Evolutionary conservation across 2,113 vertebrate species (phyloP), one percentile per base, ranked within the genome.

Genomic region (Felis chaus): DNA sequence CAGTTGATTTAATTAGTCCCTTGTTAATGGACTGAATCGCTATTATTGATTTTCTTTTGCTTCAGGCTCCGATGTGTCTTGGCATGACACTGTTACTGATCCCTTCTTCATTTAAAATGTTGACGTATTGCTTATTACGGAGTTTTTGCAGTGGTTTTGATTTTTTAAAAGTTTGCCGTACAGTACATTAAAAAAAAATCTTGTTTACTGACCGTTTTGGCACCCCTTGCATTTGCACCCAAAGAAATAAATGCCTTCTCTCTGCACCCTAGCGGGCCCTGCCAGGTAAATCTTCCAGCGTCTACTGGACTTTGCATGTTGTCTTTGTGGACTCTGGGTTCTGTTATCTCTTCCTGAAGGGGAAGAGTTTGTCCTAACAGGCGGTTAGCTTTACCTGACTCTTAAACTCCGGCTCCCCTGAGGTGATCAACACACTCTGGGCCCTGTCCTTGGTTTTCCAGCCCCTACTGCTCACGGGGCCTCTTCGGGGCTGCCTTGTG

Each of bases 241-340:
- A 39, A 39, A 39, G 39, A 63, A 81, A 92, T 21, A 80, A 45
- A 16, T 39, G 48, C 48, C 55, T 79, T 53, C 41, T 85, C 7
- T 63, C 29, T 7, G 45, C 1, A 2, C 41, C 6, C 4, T 48
- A n/a, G 19, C 29, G 16, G 12, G 14, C 7, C 5, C 57, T 63
- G 74, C 41, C 4, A 23, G 76, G 66, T 82, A 27, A 19, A 31
- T n/a, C 5, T n/a, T 19, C 45, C 2, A 4, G 41, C 14, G 7
- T n/a, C 1, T 16, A 0, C 7, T 7, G 39, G 74, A 61, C 2
- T 2, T 39, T 36, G n/a, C 1, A 5, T 57, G 23, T 27, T 1
- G 25, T 29, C 25, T 29, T 27, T 3, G 3, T 48, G 27, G 45
- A 19, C 82, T 27, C 31, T 50, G 68, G 45, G 9, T 27, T 27